phyloP scores from a whole-genome alignment of 2,797 vertebrate species.

The Hydrolagus colliei region DNA sequence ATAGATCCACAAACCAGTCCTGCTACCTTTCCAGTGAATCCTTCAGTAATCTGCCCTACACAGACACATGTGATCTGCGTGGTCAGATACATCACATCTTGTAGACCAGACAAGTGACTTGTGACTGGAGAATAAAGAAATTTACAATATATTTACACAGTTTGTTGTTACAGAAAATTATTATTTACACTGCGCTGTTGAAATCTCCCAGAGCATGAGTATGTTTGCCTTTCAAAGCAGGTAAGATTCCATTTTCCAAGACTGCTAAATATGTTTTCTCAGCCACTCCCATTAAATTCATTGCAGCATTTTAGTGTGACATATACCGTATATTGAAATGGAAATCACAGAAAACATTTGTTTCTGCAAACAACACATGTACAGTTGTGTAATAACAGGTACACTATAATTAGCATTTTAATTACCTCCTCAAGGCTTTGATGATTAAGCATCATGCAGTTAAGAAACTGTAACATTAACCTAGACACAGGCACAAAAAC shows the following conservation, averaged over 20 bases:
- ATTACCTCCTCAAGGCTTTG: conserved; percentile 13
- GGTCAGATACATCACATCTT: not conserved
- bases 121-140: not conserved
- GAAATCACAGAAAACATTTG: not conserved
- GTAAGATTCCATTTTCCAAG: not conserved
- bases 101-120: not conserved
- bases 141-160: not conserved
- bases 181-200: not conserved
- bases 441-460: conserved; percentile 1
- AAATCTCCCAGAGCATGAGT: not conserved
- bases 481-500: not conserved
- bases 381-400: not conserved
- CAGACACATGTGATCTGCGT: not conserved
- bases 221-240: not conserved
- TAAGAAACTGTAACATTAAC: not conserved
- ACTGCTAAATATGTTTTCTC: not conserved
- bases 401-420: conserved; percentile 5
- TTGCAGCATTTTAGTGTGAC: not conserved
- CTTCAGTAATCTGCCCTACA: not conserved
- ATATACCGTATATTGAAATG: not conserved
- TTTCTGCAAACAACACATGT: not conserved
- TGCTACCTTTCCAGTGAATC: not conserved
- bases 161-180: not conserved
- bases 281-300: not conserved
- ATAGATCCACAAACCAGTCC: no score